Percentiles rank a stretch among this genome's conserved stretches.
These are phyloP conservation scores for Anolis sagrei DNA, from an alignment of 2,113 vertebrate genomes.

Conservation along the genomic window DNA sequence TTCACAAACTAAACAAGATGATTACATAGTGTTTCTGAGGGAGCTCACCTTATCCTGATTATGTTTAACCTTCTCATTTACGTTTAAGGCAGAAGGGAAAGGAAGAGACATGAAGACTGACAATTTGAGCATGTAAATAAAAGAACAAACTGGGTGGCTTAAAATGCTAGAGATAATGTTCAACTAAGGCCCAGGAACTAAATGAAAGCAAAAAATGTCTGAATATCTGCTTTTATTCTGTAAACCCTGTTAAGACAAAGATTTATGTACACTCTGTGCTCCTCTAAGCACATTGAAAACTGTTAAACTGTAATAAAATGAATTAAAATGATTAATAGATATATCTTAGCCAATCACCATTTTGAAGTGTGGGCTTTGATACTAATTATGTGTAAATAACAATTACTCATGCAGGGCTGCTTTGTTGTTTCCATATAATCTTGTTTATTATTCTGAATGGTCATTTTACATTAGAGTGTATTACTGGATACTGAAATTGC, in stretches of 20 bases:
- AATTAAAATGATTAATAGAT: background rate
- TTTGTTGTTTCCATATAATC: background rate
- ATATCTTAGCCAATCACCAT: background rate
- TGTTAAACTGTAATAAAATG: background rate
- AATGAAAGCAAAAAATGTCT: background rate
- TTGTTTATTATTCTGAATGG: constrained; percentile 14
- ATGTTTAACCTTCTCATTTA: background rate
- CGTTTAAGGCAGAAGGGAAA: background rate
- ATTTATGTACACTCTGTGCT: background rate
- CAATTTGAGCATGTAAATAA: background rate
- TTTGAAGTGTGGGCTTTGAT: background rate
- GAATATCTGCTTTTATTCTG: background rate
- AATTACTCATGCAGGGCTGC: too few relatives aligned
- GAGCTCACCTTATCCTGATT: background rate
- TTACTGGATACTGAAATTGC: background rate
- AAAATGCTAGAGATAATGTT: background rate
- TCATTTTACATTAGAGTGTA: background rate
- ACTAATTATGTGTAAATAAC: background rate
- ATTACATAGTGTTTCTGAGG: background rate
- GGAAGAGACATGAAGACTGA: background rate
- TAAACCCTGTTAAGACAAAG: background rate
- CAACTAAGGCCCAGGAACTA: background rate
- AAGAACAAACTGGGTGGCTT: background rate
- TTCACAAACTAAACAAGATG: background rate
- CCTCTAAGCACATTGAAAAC: background rate